These are phyloP conservation scores for Alitta virens DNA, from an alignment of 2,888 invertebrate genomes.

Conservation along the genomic window DNA sequence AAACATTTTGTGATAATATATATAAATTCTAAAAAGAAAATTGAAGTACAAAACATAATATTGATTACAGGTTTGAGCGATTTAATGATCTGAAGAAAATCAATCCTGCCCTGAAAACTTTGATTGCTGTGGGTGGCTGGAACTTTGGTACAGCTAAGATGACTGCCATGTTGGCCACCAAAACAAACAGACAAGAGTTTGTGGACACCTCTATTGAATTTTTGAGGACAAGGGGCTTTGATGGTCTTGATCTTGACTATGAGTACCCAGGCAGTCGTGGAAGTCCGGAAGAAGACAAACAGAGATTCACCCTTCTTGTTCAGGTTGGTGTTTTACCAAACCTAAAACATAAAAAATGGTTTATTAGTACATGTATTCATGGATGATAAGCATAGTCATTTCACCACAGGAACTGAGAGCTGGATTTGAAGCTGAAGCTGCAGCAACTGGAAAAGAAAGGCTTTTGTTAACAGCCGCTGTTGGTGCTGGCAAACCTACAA, in stretches of 20 bases:
- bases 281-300: constrained; percentile 44
- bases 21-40: no score
- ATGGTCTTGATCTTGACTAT: constrained; percentile 89
- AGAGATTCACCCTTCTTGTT: constrained; percentile 32
- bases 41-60: no score
- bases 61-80: constrained; percentile 18
- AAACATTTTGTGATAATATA: no score
- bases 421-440: constrained; percentile 41
- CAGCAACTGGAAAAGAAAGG: constrained; percentile 30
- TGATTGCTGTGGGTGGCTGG: constrained; percentile 86
- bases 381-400: no score
- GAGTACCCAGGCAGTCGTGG: constrained; percentile 70
- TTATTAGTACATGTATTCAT: no score
- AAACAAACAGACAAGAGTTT: constrained; percentile 36
- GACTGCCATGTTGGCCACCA: constrained; percentile 38
- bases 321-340: no score
- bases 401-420: constrained; percentile 39
- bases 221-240: constrained; percentile 64
- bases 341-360: no score
- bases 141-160: constrained; percentile 75
- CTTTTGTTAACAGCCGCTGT: constrained; percentile 51
- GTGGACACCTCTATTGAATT: constrained; percentile 35
- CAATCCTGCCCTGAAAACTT: constrained; percentile 18
- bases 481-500: constrained; percentile 44
- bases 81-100: constrained; percentile 20